Base-by-base conservation (phyloP, 2,797 vertebrate genomes). In the Scolopax bukidnonensis region DNA sequence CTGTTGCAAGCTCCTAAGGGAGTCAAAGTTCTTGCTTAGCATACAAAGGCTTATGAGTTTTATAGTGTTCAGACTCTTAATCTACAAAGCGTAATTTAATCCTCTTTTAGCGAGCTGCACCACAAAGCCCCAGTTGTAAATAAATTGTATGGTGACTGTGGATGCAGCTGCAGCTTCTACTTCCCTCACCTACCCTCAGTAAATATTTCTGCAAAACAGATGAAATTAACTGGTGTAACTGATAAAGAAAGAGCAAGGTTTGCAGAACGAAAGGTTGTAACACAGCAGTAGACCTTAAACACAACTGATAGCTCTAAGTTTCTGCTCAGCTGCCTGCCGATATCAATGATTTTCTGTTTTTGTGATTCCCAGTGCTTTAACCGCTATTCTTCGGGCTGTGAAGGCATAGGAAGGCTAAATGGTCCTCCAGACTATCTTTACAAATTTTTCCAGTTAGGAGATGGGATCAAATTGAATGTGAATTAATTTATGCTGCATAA, bases 61-160 rank as follows among this genome's bases (percentile, higher is more conserved):
- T 96, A 97, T 89, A 94, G 93, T 95, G 91, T 95, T 96, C 56
- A 68, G 95, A 89, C 93, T 97, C 97, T 97, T 97, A 97, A 98
- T 97, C 97, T 97, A 95, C 95, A 97, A 94, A 97, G 89, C 69
- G 43, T 96, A 96, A 97, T 97, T 96, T 97, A 98, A 98, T 98
- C 97, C 96, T 97, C 96, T 97, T 96, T 94, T 92, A 97, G 96
- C 94, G 95, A 81, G 91, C 96, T 87, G 92, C 79, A 88, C 83
- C 81, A 54, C 41, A 75, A 91, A 96, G 87, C 80, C 92, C 94
- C 87, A 86, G 79, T 12, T 96, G 94, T 97, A 97, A 97, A 97
- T 96, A 97, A 95, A 96, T 95, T 63, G 38, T 89, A 20, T 53
- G 89, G 91, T 87, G 94, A 41, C 76, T 91, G 84, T 5, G 30